phyloP scores from a whole-genome alignment of 2,113 vertebrate genomes.

The Cercopithecus mona region DNA sequence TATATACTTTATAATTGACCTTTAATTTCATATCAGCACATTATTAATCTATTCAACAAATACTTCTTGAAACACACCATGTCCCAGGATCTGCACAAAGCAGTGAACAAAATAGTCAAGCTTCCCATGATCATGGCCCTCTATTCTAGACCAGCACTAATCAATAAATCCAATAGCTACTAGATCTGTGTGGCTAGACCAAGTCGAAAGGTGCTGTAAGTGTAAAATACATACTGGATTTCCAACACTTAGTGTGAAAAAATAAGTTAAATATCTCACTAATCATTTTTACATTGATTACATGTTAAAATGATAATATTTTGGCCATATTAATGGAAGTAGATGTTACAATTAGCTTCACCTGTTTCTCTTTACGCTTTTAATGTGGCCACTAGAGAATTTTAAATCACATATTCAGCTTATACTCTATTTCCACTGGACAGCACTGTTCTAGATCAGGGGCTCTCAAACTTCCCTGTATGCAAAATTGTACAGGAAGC shows the following conservation, averaged over 20 bases:
- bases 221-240: not conserved
- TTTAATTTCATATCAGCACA: not conserved
- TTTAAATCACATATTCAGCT: not conserved
- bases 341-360: not conserved
- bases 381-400: not conserved
- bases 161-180: not conserved
- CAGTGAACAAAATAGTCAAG: not conserved
- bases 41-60: not conserved
- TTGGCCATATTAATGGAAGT: conserved; percentile 1
- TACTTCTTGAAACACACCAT: not conserved
- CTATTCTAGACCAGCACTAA: not conserved
- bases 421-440: not conserved
- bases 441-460: not conserved
- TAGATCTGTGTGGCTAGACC: not conserved
- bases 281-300: not conserved
- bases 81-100: not conserved
- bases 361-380: not conserved
- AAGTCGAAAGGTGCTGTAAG: not conserved
- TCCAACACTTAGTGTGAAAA: not conserved
- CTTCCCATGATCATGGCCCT: not conserved
- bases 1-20: not conserved
- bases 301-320: conserved; percentile 3
- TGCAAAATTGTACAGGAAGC: not conserved
- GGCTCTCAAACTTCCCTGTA: not conserved
- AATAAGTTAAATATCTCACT: not conserved